Conservation (phyloP, 2,888 invertebrate species). For the Pollenia labialis region DNA sequence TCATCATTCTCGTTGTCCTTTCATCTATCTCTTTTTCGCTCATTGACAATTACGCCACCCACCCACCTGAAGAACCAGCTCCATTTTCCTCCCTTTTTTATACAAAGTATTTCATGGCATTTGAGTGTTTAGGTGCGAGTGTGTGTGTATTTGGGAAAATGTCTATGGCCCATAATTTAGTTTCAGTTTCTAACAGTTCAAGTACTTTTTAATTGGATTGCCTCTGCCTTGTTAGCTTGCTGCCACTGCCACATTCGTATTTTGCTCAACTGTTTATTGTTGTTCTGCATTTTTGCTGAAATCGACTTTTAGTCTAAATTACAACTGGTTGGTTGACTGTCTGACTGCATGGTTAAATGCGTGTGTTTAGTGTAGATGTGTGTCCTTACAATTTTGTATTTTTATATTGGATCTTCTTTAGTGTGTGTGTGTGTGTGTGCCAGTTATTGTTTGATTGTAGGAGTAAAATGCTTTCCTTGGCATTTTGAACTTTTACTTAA, state of each 20-base stretch:
- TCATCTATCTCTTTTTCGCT: conserved; percentile 54
- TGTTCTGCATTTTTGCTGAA: conserved; percentile 37
- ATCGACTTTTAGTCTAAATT: conserved; percentile 47
- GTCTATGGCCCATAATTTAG: conserved; percentile 69
- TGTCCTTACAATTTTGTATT: conserved; percentile 42
- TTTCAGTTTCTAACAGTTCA: conserved; percentile 74
- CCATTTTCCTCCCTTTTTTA: not conserved
- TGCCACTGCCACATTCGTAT: conserved; percentile 55
- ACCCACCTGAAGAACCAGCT: not conserved
- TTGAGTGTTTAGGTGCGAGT: not conserved
- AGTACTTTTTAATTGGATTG: conserved; percentile 77
- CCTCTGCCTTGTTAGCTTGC: conserved; percentile 69
- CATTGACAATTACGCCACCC: conserved; percentile 21
- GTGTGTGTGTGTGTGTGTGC: conserved; percentile 13
- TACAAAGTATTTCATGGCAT: not conserved
- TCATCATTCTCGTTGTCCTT: not conserved
- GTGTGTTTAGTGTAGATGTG: conserved; percentile 10
- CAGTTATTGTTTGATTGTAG: not conserved
- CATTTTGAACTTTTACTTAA: conserved; percentile 65
- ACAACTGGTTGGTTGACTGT: conserved; percentile 1
- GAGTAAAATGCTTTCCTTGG: conserved; percentile 60
- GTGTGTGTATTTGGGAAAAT: conserved; percentile 19
- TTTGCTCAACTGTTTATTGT: conserved; percentile 39
- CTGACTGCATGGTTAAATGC: conserved; percentile 11
- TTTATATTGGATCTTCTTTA: conserved; percentile 23